Percentiles rank a stretch among this genome's conserved stretches.
These are phyloP conservation scores for Dromiciops gliroides DNA, from an alignment of 2,113 vertebrate species.

Conservation along the genomic window DNA sequence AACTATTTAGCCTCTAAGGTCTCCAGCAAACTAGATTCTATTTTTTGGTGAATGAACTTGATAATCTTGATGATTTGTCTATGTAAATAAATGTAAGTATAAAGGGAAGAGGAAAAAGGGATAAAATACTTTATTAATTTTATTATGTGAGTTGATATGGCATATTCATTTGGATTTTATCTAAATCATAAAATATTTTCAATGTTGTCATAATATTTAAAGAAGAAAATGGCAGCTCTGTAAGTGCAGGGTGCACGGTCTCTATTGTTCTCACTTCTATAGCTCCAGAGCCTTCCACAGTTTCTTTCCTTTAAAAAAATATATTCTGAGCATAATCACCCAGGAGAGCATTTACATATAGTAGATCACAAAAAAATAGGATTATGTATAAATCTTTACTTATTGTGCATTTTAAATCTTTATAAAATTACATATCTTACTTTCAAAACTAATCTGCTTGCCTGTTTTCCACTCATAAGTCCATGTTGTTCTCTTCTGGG, in stretches of 20 bases:
- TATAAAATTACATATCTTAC: background rate
- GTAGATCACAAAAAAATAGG: background rate
- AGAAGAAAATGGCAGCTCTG: background rate
- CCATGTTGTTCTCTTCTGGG: too few species aligned
- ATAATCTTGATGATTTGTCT: background rate
- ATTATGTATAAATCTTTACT: background rate
- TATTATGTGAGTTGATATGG: background rate
- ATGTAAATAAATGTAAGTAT: background rate
- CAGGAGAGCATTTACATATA: background rate
- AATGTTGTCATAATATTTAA: background rate
- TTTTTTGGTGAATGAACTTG: background rate
- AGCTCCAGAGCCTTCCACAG: background rate
- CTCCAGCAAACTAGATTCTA: background rate
- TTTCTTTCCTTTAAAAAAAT: background rate
- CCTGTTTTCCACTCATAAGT: too few species aligned
- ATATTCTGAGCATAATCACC: background rate
- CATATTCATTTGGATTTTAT: background rate
- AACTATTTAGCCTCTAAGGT: background rate
- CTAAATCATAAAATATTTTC: background rate
- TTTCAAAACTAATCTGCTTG: too few species aligned
- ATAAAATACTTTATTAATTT: background rate
- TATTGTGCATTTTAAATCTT: background rate
- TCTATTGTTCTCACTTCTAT: background rate
- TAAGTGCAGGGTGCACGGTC: background rate
- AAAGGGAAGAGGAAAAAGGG: background rate